Evolutionary conservation across 2,888 invertebrate genomes (phyloP).

Genomic region (Schrankia costaestrigalis): DNA sequence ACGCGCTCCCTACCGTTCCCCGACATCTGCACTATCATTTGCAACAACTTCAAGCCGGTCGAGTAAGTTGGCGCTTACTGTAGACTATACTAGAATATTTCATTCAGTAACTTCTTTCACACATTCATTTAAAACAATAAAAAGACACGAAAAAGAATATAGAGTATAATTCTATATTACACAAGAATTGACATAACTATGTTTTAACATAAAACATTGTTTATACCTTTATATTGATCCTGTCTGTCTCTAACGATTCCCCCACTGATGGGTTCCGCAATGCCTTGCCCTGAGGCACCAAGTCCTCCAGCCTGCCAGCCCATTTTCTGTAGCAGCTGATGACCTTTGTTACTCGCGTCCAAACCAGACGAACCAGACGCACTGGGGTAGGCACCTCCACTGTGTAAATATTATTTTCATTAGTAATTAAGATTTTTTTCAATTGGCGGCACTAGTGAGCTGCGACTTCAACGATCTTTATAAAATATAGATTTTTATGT

Average conservation of each 20-base stretch:
- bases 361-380: conserved; percentile 82
- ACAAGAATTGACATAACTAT: no score
- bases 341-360: conserved; percentile 96
- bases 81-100: no score
- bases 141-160: no score
- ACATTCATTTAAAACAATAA: no score
- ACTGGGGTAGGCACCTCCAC: conserved; percentile 50
- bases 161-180: no score
- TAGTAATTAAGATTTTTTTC: neutral
- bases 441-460: neutral
- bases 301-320: conserved; percentile 98
- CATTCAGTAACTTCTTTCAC: no score
- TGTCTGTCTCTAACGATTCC: conserved; percentile 94
- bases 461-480: no score
- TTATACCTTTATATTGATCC: conserved; percentile 91
- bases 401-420: neutral
- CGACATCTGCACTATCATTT: no score
- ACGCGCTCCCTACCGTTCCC: no score
- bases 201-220: neutral
- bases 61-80: no score
- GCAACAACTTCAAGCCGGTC: no score
- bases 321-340: conserved; percentile 98
- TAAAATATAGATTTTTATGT: no score
- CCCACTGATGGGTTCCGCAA: conserved; percentile 95
- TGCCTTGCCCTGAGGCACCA: conserved; percentile 97